Evolutionary conservation across 2,797 vertebrate genomes (phyloP).

Genomic region (Enteromius unitaeniatus): DNA sequence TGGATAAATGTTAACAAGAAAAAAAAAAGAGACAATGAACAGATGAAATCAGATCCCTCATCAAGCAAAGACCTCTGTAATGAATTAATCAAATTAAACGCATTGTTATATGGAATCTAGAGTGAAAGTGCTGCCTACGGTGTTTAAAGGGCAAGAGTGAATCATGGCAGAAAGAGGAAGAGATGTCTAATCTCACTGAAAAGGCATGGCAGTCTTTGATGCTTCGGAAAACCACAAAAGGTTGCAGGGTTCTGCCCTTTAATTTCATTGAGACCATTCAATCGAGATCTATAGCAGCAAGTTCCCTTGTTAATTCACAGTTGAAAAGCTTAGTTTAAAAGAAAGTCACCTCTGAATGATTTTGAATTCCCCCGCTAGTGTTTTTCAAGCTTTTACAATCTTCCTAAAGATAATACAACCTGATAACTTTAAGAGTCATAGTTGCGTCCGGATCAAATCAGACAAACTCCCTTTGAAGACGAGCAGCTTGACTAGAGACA

Average conservation of each 20-base stretch:
- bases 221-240: not conserved
- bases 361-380: not conserved
- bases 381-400: conserved; percentile 12
- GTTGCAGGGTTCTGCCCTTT: not conserved
- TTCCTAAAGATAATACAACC: not conserved
- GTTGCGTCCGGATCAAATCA: not conserved
- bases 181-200: not conserved
- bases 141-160: conserved; percentile 3
- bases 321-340: conserved; percentile 34
- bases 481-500: conserved; percentile 6
- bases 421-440: not conserved
- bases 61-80: not conserved
- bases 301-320: conserved; percentile 37
- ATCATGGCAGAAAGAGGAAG: not conserved
- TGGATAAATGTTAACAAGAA: not conserved
- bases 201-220: not conserved
- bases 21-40: not conserved
- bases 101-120: not conserved
- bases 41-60: not conserved
- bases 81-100: not conserved
- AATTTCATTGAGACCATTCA: conserved; percentile 22
- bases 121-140: not conserved
- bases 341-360: conserved; percentile 7
- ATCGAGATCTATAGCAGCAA: conserved; percentile 38
- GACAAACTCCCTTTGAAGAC: conserved; percentile 14